Evolutionary conservation across 2,113 vertebrate genomes (phyloP), one percentile per base, ranked within the genome.

Genomic region (Elephantulus edwardii): DNA sequence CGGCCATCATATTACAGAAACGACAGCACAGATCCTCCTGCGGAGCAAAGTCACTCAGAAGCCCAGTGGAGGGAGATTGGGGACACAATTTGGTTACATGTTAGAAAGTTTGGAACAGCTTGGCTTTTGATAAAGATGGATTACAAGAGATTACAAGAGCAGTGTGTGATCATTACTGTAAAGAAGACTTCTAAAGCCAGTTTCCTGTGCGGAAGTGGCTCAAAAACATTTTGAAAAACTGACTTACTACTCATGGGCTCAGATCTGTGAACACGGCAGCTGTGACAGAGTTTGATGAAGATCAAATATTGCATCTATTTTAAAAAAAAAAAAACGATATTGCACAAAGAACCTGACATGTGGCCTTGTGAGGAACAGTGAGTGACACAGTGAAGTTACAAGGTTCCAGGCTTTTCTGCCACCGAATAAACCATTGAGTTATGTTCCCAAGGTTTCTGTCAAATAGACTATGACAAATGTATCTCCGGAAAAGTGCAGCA

Each of bases 71-170:
- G 35, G 48, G 85, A 50, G 64, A 60, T 86, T 52, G 30, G 0
- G 35, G 75, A 88, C 56, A 50, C 85, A 74, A 33, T 33, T 50
- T 50, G 48, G 50, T 75, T 88, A 44, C 33, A 56, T 71, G 78
- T 82, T 71, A 76, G 68, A 72, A 58, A 44, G 86, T 91, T 90
- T 83, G 50, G n/a, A 87, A 92, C 64, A 79, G 71, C 22, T 33
- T 90, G 79, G 56, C 64, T 86, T 93, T 85, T 62, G 46, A 86
- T 74, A 82, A 90, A 64, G 83, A 78, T 10, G 40, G 78, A 77
- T 94, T 66, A 54, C 8, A 88, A 78, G 60, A 89, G 78, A 77
- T 94, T 66, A 54, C 8, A 88, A 78, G 60, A 89, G 26, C 54
- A 70, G 26, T 6, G 30, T 35, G 16, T 78, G 86, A 71, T 77